These are phyloP conservation scores for Melinaea menophilus DNA, from an alignment of 2,888 invertebrate species.

Conservation along the genomic window DNA sequence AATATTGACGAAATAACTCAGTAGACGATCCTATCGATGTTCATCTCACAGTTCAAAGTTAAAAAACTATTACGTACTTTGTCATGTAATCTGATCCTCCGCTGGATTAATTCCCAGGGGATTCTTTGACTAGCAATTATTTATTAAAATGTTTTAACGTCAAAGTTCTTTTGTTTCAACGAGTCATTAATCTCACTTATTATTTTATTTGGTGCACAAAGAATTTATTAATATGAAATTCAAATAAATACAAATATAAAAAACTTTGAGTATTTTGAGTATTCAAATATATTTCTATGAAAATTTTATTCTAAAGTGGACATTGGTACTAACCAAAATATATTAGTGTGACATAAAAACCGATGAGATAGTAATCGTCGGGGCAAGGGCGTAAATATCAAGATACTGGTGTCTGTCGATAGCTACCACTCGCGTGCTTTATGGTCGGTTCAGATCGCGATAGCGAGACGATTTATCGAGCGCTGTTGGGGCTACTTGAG, in stretches of 20 bases:
- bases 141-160: too few species aligned
- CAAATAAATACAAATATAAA: too few species aligned
- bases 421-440: conserved; percentile 51
- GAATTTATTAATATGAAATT: too few species aligned
- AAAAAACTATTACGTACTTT: conserved; percentile 58
- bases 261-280: too few species aligned
- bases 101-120: conserved; percentile 29
- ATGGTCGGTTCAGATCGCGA: conserved; percentile 61
- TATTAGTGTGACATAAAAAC: conserved; percentile 55
- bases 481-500: conserved; percentile 54
- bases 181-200: too few species aligned
- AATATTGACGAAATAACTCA: conserved; percentile 54
- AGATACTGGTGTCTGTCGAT: conserved; percentile 46
- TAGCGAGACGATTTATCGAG: conserved; percentile 63
- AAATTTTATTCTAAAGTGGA: too few species aligned
- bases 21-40: conserved; percentile 54
- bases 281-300: too few species aligned
- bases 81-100: conserved; percentile 67
- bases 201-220: too few species aligned
- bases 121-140: too few species aligned
- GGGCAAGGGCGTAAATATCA: conserved; percentile 50
- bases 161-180: too few species aligned
- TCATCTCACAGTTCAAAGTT: conserved; percentile 58
- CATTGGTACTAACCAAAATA: background rate
- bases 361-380: conserved; percentile 65